Percentiles rank a stretch among this genome's conserved stretches.
Evolutionary conservation across 2,113 vertebrate species (phyloP).

Genomic region (Sinosuthora webbiana): DNA sequence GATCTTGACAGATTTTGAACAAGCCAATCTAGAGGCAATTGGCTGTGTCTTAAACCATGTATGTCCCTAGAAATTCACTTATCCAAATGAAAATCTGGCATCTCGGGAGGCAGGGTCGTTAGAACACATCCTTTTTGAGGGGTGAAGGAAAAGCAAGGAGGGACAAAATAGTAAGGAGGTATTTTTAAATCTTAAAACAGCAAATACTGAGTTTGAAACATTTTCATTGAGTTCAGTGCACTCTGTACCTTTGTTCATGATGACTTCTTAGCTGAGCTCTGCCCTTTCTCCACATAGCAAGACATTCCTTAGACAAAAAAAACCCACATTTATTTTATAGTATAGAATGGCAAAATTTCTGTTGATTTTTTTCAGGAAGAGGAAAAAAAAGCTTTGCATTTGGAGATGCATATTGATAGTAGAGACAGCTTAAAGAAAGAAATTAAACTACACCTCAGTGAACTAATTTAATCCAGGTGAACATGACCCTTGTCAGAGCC

Average conservation of each 20-base stretch:
- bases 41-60: not conserved
- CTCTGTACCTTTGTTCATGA: not conserved
- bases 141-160: not conserved
- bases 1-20: not conserved
- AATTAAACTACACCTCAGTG: not conserved
- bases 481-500: not conserved
- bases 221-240: not conserved
- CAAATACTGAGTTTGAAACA: not conserved
- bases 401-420: not conserved
- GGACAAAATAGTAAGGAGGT: not conserved
- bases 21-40: not conserved
- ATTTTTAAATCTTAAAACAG: not conserved
- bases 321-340: not conserved
- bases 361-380: not conserved
- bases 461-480: not conserved
- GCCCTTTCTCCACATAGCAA: not conserved
- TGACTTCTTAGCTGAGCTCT: not conserved
- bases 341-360: not conserved
- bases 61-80: not conserved
- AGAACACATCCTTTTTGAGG: not conserved
- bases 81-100: not conserved
- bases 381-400: not conserved
- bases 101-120: not conserved
- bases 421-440: not conserved
- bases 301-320: not conserved